Evolutionary conservation across 2,888 invertebrate genomes (phyloP).

Genomic region (Luffia ferchaultella): DNA sequence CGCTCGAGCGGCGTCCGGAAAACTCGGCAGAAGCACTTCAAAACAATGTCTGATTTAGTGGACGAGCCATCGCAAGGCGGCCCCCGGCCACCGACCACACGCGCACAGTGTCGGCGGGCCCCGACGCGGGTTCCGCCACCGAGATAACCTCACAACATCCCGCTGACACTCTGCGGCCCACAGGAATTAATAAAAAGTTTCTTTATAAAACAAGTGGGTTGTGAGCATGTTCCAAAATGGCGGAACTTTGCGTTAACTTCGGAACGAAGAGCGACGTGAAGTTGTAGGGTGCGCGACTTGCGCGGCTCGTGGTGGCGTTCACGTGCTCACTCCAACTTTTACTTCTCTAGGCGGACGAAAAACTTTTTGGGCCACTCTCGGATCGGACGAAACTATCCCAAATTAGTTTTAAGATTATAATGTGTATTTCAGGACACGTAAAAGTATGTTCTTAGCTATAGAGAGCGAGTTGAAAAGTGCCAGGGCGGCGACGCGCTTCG

Average conservation of each 20-base stretch:
- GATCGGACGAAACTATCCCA: constrained; percentile 19
- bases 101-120: constrained; percentile 21
- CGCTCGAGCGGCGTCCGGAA: constrained; percentile 8
- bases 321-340: constrained; percentile 56
- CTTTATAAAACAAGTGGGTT: constrained; percentile 69
- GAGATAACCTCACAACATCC: constrained; percentile 66
- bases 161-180: constrained; percentile 66
- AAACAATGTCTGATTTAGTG: constrained; percentile 49
- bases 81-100: constrained; percentile 31
- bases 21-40: constrained; percentile 55
- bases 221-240: constrained; percentile 69
- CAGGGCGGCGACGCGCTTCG: constrained; percentile 30
- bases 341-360: constrained; percentile 37
- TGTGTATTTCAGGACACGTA: neutral
- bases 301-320: constrained; percentile 36
- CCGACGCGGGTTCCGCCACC: constrained; percentile 40
- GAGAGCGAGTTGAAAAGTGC: constrained; percentile 31
- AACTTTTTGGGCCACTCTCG: constrained; percentile 37
- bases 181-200: constrained; percentile 69
- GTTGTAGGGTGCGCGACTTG: constrained; percentile 60
- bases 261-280: constrained; percentile 64
- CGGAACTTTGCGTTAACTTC: constrained; percentile 68
- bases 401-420: neutral
- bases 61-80: constrained; percentile 28
- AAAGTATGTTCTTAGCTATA: neutral